These are phyloP conservation scores for Scolopax bukidnonensis DNA, from an alignment of 2,797 vertebrate species.

Conservation along the genomic window DNA sequence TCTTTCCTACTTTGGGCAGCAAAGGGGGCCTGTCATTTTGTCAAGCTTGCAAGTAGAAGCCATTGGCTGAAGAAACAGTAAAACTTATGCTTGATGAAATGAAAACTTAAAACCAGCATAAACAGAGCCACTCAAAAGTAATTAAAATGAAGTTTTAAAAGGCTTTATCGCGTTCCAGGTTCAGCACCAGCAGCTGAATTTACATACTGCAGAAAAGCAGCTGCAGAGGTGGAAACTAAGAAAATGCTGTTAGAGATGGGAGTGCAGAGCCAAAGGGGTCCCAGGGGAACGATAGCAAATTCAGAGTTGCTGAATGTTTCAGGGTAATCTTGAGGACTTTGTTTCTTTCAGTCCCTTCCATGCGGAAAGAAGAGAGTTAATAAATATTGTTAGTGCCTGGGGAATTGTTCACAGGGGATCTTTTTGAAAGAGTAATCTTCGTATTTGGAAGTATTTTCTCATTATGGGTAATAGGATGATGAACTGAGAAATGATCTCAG, in stretches of 20 bases:
- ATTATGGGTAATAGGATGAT: conserved; percentile 81
- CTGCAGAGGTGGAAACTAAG: not conserved
- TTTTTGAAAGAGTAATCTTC: conserved; percentile 74
- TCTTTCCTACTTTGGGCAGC: not conserved
- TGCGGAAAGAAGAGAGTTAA: conserved; percentile 62
- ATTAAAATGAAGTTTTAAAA: conserved; percentile 43
- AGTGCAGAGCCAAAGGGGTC: not conserved
- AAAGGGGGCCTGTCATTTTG: not conserved
- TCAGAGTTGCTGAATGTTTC: conserved; percentile 1
- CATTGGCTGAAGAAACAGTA: not conserved
- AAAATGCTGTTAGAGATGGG: not conserved
- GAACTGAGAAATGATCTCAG: conserved; percentile 79
- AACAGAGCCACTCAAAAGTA: conserved; percentile 45
- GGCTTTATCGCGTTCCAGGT: conserved; percentile 20
- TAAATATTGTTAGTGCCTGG: conserved; percentile 56
- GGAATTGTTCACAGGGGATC: conserved; percentile 70
- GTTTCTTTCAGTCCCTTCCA: not conserved
- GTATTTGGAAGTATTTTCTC: conserved; percentile 79
- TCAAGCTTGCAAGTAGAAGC: conserved; percentile 1
- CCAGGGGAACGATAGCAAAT: not conserved
- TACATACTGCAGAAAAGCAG: conserved; percentile 22
- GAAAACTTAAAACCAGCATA: conserved; percentile 17
- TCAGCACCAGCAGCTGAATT: conserved; percentile 47
- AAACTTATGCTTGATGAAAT: conserved; percentile 9
- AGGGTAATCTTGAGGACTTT: not conserved